Percentiles rank a stretch among this genome's conserved stretches.
Evolutionary conservation across 1,140 invertebrate genomes (phyloP).

Genomic region (Pollicipes pollicipes): DNA sequence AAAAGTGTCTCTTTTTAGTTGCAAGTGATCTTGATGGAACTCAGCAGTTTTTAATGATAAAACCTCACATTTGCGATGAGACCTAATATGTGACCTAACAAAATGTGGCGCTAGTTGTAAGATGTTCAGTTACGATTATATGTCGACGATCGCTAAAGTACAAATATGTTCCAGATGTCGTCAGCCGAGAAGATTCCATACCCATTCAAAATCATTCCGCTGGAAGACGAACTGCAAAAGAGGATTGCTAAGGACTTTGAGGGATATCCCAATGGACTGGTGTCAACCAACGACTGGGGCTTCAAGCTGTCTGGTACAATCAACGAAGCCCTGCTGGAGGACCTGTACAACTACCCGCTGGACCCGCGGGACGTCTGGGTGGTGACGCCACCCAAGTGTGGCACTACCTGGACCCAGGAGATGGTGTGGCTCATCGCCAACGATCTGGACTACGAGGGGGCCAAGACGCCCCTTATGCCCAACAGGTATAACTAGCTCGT

Average conservation of each 20-base stretch:
- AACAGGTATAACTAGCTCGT: no score
- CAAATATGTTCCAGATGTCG: background rate
- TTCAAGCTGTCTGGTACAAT: background rate
- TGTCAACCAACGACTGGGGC: background rate
- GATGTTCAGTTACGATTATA: no score
- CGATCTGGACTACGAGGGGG: conserved; percentile 51
- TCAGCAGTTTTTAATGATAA: no score
- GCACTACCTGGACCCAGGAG: conserved; percentile 67
- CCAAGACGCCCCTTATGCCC: conserved; percentile 39
- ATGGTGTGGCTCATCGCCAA: conserved; percentile 57
- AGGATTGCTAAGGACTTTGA: background rate
- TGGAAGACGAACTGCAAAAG: background rate
- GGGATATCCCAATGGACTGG: background rate
- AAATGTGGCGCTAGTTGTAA: no score
- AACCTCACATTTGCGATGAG: no score
- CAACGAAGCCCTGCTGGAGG: background rate
- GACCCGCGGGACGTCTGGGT: background rate
- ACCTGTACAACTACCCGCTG: background rate
- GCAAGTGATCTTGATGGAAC: no score
- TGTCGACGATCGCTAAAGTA: no score
- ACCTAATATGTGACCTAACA: no score
- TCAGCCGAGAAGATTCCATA: background rate
- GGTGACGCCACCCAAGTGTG: conserved; percentile 20
- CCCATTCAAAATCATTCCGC: background rate
- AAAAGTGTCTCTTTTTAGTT: no score